These are phyloP conservation scores for Drosophila carrolli DNA, from an alignment of 1,140 invertebrate genomes.

Conservation along the genomic window DNA sequence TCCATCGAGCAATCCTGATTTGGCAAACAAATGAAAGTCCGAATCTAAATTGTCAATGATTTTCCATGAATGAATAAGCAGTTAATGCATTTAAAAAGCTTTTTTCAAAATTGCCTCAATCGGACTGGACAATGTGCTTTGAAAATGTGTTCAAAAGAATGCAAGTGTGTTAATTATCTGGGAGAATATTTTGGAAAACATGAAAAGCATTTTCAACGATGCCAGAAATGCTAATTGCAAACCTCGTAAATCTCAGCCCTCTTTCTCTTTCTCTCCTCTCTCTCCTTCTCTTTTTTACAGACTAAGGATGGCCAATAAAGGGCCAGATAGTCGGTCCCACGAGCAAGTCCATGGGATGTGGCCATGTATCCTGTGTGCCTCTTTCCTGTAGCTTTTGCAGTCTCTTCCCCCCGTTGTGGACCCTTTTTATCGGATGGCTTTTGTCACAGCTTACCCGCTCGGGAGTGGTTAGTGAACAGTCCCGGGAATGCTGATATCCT, in stretches of 20 bases:
- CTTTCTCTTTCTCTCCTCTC: background rate
- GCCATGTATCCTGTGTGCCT: constrained; percentile 2
- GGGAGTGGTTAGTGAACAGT: constrained; percentile 9
- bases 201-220: constrained; percentile 2
- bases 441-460: constrained; percentile 13
- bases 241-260: constrained; percentile 8
- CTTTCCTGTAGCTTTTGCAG: background rate
- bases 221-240: constrained; percentile 13
- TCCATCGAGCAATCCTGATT: too few relatives aligned
- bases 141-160: background rate
- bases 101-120: background rate
- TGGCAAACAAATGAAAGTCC: too few relatives aligned
- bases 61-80: background rate
- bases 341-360: background rate
- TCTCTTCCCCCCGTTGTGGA: background rate
- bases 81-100: background rate
- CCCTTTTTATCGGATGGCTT: constrained; percentile 17
- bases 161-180: constrained; percentile 10
- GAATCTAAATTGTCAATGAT: background rate
- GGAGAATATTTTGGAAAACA: constrained; percentile 5
- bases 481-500: background rate
- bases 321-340: constrained; percentile 7
- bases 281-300: background rate
- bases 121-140: background rate
- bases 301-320: constrained; percentile 5